phyloP scores from a whole-genome alignment of 2,888 invertebrate genomes.

The Hoplodrina blanda region DNA sequence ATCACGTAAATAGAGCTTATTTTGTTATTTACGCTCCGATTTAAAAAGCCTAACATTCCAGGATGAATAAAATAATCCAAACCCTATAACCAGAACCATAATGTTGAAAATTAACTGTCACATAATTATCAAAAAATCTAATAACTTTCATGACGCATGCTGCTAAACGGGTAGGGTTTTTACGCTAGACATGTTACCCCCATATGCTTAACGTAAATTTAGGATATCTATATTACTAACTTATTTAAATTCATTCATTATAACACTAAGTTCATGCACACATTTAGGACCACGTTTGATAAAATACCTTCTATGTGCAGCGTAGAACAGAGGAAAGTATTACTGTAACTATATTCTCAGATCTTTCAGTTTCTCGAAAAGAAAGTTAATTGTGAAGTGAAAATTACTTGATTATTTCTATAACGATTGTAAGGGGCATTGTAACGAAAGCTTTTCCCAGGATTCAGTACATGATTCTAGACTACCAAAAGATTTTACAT shows the following conservation, averaged over 20 bases:
- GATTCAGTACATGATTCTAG: no score
- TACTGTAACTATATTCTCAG: conserved; percentile 78
- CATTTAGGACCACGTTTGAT: conserved; percentile 32
- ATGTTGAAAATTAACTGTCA: conserved; percentile 4
- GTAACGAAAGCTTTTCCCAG: no score
- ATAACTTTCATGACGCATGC: conserved; percentile 27
- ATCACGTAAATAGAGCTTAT: conserved; percentile 34
- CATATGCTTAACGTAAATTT: background rate
- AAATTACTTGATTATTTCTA: conserved; percentile 8
- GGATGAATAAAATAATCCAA: background rate
- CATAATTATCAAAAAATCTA: conserved; percentile 46
- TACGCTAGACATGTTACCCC: conserved; percentile 2
- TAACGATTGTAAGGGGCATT: no score
- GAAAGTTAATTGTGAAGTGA: conserved; percentile 23
- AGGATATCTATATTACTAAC: conserved; percentile 14
- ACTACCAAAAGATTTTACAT: no score
- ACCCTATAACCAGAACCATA: conserved; percentile 31
- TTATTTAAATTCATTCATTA: background rate
- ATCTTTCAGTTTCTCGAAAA: conserved; percentile 64
- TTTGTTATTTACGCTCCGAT: conserved; percentile 30
- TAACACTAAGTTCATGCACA: conserved; percentile 51
- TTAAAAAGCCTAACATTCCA: background rate
- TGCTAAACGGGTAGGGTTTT: conserved; percentile 4
- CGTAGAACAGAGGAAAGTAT: conserved; percentile 61
- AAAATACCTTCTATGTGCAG: conserved; percentile 64